Base-by-base conservation (phyloP, 1,140 invertebrate genomes). In the Drosophila guanche region DNA sequence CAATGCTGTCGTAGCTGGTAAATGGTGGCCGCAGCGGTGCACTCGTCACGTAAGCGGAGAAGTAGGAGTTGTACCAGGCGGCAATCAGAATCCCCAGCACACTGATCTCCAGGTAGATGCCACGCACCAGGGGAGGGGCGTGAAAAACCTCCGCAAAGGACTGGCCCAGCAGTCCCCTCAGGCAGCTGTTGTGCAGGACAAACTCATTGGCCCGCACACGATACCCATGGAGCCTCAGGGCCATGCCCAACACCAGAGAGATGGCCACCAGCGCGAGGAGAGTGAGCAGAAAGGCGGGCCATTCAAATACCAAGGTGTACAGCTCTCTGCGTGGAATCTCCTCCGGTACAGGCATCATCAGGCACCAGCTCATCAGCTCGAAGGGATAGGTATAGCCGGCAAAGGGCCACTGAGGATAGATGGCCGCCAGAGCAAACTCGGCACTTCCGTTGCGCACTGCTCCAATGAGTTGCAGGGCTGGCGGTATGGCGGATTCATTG, bases 51-150 rank as follows among this genome's bases (percentile, higher is more conserved):
- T 81, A 90, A 5, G 88, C 69, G 3, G 88, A 79, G 25, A 77
- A 90, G 40, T 79, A 85, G 0, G 83, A 73, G 50, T 89, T 90
- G 37, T 90, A 90, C 62, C 72, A 79, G 2, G 79, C 67, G 23
- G 79, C 85, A 5, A 89, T 43, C 5, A 89, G 16, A 1, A 90
- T 73, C 5, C 88, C 88, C 2, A 90, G 41, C 2, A 88, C 8
- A 25, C 76, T 84, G 12, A 90, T 88, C 33, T 67, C 20, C 14
- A 90, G 6, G 7, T 90, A 90, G 2, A 90, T 81, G 20, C 57
- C 60, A 1, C 68, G 60, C 6, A 90, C 57, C 12, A 84, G 22
- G 1, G 14, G 2, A 0, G 86, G 71, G 1, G 88, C 48, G 0
- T 53, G 37, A 0, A 27, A 5, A 0, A 78, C 51, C 45, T 88